phyloP scores from a whole-genome alignment of 1,140 invertebrate genomes.

The Pachyrhynchus sulphureomaculatus region DNA sequence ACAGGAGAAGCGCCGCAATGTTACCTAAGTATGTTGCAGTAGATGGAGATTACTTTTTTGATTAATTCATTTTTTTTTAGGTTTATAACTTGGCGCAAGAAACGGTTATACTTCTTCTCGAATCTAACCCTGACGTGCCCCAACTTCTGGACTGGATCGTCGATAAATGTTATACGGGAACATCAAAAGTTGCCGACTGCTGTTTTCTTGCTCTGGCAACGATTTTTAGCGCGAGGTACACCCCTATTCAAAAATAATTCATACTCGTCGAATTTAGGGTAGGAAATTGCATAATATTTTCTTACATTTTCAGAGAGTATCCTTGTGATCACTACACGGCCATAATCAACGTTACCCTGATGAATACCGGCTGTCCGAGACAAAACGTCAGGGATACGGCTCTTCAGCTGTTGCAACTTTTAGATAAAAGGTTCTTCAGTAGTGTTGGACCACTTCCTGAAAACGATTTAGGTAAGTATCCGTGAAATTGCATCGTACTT shows the following conservation, averaged over 20 bases:
- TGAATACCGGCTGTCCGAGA: conserved; percentile 93
- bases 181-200: conserved; percentile 82
- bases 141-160: conserved; percentile 95
- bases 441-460: conserved; percentile 70
- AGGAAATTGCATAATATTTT: background rate
- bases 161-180: conserved; percentile 93
- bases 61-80: no score
- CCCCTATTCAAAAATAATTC: no score
- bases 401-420: conserved; percentile 87
- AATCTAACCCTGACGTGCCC: conserved; percentile 94
- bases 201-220: conserved; percentile 94
- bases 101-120: conserved; percentile 89
- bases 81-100: conserved; percentile 89
- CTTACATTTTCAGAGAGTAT: conserved; percentile 79
- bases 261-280: background rate
- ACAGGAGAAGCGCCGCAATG: no score
- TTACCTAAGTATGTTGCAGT: no score
- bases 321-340: conserved; percentile 98
- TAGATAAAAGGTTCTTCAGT: conserved; percentile 95
- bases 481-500: no score
- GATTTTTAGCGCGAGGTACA: conserved; percentile 92
- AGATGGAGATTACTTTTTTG: no score
- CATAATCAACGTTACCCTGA: conserved; percentile 94
- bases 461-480: conserved; percentile 62
- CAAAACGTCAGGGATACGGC: conserved; percentile 91